Conservation (phyloP, 2,888 invertebrate genomes). For the Limnephilus lunatus region DNA sequence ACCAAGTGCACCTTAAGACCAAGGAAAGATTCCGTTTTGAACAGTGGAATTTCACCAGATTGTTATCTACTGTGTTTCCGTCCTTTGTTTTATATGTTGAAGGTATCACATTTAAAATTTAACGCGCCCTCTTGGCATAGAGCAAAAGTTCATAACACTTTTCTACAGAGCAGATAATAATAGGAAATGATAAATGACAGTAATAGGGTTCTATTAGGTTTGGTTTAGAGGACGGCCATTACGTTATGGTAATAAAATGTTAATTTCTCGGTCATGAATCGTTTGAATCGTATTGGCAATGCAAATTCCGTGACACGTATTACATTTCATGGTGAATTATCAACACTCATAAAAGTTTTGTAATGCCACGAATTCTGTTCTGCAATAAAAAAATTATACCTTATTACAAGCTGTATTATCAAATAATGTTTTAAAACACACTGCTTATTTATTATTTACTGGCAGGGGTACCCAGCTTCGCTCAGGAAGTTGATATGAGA, state of each 20-base stretch:
- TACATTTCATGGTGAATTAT: neutral
- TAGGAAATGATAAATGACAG: too few relatives aligned
- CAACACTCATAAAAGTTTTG: neutral
- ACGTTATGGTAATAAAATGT: neutral
- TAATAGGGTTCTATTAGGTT: neutral
- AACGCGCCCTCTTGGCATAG: neutral
- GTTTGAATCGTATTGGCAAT: neutral
- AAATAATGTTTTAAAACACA: neutral
- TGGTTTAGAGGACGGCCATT: neutral
- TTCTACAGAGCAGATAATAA: too few relatives aligned
- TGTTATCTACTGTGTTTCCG: neutral
- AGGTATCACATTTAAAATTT: neutral
- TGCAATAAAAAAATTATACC: neutral
- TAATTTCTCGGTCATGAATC: neutral
- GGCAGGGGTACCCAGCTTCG: too few relatives aligned
- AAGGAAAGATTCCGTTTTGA: neutral
- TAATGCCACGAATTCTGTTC: neutral
- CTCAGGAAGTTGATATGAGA: too few relatives aligned
- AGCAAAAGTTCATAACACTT: too few relatives aligned
- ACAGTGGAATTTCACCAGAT: neutral
- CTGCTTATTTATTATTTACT: too few relatives aligned
- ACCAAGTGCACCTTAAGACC: neutral
- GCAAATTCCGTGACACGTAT: neutral
- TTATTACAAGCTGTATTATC: neutral
- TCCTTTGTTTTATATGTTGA: neutral